Percentiles rank a stretch among this genome's conserved stretches.
Conservation (phyloP, 2,797 vertebrate species). For the Acridotheres tristis region DNA sequence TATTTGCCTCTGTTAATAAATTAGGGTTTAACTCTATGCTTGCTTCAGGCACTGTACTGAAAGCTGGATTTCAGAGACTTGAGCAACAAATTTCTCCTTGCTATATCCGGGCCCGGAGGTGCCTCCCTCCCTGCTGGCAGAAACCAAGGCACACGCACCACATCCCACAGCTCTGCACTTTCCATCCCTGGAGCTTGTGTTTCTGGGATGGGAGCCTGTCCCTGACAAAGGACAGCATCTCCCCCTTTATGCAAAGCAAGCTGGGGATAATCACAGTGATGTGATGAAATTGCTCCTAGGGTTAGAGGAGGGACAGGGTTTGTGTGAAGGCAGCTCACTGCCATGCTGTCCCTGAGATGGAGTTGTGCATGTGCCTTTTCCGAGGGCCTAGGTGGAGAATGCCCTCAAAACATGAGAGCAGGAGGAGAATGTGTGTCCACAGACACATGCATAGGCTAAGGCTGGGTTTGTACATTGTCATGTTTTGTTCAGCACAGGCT, state of each 20-base stretch:
- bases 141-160: accelerated
- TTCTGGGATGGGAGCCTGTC: not conserved
- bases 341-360: not conserved
- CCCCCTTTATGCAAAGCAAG: not conserved
- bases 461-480: accelerated
- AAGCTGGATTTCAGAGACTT: not conserved
- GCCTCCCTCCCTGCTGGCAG: not conserved
- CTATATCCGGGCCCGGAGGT: not conserved
- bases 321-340: not conserved
- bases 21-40: conserved; percentile 13
- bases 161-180: accelerated
- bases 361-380: not conserved
- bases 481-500: not conserved
- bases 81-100: not conserved
- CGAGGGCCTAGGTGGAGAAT: accelerated
- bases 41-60: not conserved
- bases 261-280: not conserved
- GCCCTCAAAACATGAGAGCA: not conserved
- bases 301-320: not conserved
- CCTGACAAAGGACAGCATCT: not conserved
- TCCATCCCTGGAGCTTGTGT: not conserved
- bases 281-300: not conserved
- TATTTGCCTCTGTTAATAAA: conserved; percentile 60
- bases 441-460: not conserved
- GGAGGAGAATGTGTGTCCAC: not conserved